phyloP scores from a whole-genome alignment of 2,113 vertebrate genomes.

The Mystacornis crossleyi region DNA sequence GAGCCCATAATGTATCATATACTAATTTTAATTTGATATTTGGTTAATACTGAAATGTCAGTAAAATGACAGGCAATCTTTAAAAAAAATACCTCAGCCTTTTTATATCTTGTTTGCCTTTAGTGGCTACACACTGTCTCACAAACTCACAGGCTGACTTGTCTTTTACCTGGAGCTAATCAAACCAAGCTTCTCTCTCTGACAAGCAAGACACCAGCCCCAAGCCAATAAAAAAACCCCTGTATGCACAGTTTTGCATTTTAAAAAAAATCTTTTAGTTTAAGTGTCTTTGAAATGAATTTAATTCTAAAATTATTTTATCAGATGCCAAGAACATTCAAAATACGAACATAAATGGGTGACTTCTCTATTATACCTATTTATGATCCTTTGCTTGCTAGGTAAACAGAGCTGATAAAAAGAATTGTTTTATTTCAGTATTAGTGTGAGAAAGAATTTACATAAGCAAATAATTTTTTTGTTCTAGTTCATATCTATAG shows the following conservation, averaged over 20 bases:
- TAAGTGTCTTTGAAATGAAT: neutral
- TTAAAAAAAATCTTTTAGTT: neutral
- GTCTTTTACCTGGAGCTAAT: neutral
- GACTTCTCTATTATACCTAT: neutral
- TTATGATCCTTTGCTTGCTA: neutral
- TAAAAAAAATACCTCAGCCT: no score
- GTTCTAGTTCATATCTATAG: neutral
- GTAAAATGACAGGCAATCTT: neutral
- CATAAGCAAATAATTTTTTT: neutral
- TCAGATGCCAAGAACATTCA: neutral
- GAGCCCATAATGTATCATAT: neutral
- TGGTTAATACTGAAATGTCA: neutral
- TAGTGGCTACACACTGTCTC: neutral
- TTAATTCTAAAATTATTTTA: neutral
- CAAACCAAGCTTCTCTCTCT: neutral
- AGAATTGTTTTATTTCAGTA: neutral
- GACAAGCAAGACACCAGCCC: neutral
- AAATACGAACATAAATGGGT: neutral
- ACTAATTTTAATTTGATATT: neutral
- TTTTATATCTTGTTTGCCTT: neutral
- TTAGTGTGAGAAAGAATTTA: neutral
- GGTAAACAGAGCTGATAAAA: neutral
- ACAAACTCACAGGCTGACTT: neutral
- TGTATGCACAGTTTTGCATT: accelerated
- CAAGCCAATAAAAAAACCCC: neutral